phyloP scores from a whole-genome alignment of 2,113 vertebrate genomes.

The Centropristis striata region DNA sequence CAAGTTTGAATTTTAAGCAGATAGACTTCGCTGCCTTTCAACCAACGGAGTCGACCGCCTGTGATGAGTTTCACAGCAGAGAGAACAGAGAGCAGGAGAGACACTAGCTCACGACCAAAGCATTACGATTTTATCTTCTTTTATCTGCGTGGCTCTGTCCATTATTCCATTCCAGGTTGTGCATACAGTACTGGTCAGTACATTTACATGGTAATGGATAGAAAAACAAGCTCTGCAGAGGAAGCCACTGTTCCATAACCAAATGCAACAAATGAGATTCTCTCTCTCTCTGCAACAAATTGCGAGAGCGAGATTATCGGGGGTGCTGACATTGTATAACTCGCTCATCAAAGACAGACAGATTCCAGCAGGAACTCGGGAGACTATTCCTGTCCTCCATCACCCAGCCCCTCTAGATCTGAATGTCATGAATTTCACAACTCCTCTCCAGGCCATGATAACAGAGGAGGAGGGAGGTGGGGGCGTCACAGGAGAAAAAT shows the following conservation, averaged over 20 bases:
- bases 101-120: conserved; percentile 4
- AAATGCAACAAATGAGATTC: conserved; percentile 67
- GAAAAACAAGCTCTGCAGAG: conserved; percentile 19
- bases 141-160: conserved; percentile 22
- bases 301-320: conserved; percentile 46
- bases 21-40: conserved; percentile 28
- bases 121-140: conserved; percentile 37
- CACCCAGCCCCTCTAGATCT: conserved; percentile 54
- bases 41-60: neutral
- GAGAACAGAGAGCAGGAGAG: conserved; percentile 10
- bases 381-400: conserved; percentile 71
- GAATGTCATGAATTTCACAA: conserved; percentile 70
- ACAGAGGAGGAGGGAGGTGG: conserved; percentile 29
- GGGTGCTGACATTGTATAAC: conserved; percentile 62
- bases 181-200: conserved; percentile 12
- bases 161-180: conserved; percentile 35
- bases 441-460: conserved; percentile 60
- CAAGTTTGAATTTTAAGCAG: conserved; percentile 57
- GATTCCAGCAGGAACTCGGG: conserved; percentile 58
- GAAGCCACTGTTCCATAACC: conserved; percentile 45
- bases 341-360: conserved; percentile 65
- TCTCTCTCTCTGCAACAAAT: conserved; percentile 36
- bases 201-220: neutral
- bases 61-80: conserved; percentile 20
- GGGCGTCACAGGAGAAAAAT: neutral